phyloP scores from a whole-genome alignment of 2,113 vertebrate species.

The Plotosus lineatus region DNA sequence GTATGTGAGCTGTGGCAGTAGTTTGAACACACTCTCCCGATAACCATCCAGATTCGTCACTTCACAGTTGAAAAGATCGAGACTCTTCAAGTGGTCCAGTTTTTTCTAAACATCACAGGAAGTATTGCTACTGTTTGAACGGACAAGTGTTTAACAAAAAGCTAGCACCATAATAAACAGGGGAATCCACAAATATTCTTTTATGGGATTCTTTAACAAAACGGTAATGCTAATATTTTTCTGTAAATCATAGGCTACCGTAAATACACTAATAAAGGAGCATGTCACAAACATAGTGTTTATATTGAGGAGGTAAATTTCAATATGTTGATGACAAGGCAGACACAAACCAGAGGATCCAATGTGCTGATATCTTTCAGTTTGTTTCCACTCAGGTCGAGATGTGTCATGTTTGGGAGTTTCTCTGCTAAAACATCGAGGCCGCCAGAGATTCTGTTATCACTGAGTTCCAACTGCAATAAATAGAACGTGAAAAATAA shows the following conservation, averaged over 20 bases:
- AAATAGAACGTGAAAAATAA: conserved; percentile 49
- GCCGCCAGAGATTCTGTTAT: conserved; percentile 90
- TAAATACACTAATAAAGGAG: not conserved
- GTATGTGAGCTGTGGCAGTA: conserved; percentile 87
- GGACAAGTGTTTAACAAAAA: not conserved
- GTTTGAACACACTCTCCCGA: conserved; percentile 87
- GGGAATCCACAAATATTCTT: not conserved
- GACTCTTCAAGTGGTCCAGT: conserved; percentile 86
- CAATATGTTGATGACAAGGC: not conserved
- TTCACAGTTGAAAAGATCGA: conserved; percentile 94
- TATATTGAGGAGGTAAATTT: not conserved
- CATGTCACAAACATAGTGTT: not conserved
- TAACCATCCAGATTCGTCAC: conserved; percentile 90
- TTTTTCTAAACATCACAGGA: conserved; percentile 77
- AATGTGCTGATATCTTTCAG: conserved; percentile 92
- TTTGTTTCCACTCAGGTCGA: conserved; percentile 92
- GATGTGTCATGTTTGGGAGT: conserved; percentile 88
- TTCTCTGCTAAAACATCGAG: conserved; percentile 91
- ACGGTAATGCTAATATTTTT: not conserved
- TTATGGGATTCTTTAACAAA: not conserved
- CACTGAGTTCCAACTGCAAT: conserved; percentile 87
- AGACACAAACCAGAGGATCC: conserved; percentile 85
- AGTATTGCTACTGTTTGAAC: not conserved
- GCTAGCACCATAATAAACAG: not conserved
- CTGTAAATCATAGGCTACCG: not conserved